phyloP scores from a whole-genome alignment of 2,113 vertebrate genomes.

The Gasterosteus aculeatus region DNA sequence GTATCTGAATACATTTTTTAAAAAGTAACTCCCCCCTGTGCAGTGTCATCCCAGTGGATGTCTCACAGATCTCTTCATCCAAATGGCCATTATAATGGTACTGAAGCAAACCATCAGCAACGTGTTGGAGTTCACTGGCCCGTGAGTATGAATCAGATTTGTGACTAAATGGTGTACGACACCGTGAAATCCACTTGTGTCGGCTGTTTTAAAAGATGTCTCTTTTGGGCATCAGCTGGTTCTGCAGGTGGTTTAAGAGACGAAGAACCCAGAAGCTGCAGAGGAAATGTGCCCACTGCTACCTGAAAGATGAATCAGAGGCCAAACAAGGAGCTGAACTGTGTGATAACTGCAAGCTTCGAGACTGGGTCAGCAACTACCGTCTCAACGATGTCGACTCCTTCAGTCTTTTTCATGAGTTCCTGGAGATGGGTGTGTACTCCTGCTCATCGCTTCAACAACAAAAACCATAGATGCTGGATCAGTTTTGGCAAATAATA shows the following conservation, averaged over 20 bases:
- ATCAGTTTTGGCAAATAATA: background rate
- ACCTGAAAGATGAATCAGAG: constrained; percentile 71
- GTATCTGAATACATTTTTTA: background rate
- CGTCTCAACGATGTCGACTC: constrained; percentile 81
- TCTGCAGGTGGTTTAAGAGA: constrained; percentile 76
- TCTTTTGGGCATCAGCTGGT: constrained; percentile 56
- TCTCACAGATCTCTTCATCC: constrained; percentile 95
- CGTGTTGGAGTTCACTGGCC: constrained; percentile 85
- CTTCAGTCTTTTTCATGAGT: constrained; percentile 94
- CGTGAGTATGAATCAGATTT: constrained; percentile 83
- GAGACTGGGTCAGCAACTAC: constrained; percentile 88
- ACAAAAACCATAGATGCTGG: background rate
- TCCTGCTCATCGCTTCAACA: background rate
- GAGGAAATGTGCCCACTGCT: constrained; percentile 80
- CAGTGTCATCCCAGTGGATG: constrained; percentile 97
- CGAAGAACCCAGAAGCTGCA: constrained; percentile 73
- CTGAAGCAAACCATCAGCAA: constrained; percentile 94
- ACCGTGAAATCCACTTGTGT: background rate
- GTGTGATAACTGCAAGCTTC: constrained; percentile 79
- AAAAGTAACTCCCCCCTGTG: constrained; percentile 1
- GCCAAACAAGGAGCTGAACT: constrained; percentile 52
- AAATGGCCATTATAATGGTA: constrained; percentile 93
- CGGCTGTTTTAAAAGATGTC: constrained; percentile 6
- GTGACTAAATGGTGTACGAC: no score
- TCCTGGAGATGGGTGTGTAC: constrained; percentile 91